phyloP scores from a whole-genome alignment of 2,888 invertebrate genomes.

The Hanleya hanleyi region DNA sequence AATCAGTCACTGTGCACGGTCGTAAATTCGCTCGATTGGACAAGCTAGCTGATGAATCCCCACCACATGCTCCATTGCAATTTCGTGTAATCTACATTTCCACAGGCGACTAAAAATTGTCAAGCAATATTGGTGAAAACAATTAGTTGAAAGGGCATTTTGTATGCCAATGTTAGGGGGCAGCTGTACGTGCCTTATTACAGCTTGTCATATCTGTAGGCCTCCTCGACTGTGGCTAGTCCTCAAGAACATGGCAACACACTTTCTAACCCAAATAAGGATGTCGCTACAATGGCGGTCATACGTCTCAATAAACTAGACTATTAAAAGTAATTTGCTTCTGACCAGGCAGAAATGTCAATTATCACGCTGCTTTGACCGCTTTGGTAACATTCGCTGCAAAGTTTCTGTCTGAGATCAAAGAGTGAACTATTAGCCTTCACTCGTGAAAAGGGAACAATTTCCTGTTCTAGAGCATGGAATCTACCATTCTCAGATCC shows the following conservation, averaged over 20 bases:
- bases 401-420: not conserved
- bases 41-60: not conserved
- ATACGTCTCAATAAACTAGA: not conserved
- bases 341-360: not conserved
- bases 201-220: not conserved
- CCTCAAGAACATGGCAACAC: not conserved
- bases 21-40: not conserved
- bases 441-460: no score
- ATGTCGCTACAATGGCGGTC: not conserved
- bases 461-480: no score
- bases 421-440: no score
- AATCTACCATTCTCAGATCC: no score
- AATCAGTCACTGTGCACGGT: not conserved
- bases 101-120: not conserved
- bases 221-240: not conserved
- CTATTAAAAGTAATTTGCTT: not conserved
- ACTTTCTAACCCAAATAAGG: not conserved
- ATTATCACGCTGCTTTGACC: not conserved
- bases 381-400: not conserved
- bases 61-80: not conserved
- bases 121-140: not conserved
- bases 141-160: conserved; percentile 5
- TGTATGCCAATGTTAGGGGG: not conserved
- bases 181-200: not conserved
- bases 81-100: not conserved